Evolutionary conservation across 2,888 invertebrate genomes (phyloP), one percentile per base, ranked within the genome.

Genomic region (Criorhina ranunculi): DNA sequence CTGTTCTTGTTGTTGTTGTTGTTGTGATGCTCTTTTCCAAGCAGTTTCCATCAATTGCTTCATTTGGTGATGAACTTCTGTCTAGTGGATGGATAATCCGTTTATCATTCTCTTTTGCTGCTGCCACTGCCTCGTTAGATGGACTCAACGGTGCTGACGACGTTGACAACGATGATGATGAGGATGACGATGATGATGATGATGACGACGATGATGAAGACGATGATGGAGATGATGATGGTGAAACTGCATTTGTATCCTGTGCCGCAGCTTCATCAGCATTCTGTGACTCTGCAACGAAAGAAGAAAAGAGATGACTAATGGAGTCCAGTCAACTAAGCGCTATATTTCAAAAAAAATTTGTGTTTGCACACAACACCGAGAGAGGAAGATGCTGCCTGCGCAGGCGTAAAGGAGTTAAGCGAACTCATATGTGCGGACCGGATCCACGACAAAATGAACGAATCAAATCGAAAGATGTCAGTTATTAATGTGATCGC

Each of bases 401-500:
- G 46, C 64, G 85, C 80, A 85, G 75, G 80, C 80, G 85, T 70
- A 64, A 35, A 12, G 24, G 29, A 33, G 55, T 53, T 40, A 8
- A 76, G 24, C 2, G n/a, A n/a, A n/a, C n/a, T n/a, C n/a, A n/a
- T n/a, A n/a, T n/a, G n/a, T n/a, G n/a, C 19, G 19, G n/a, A 37
- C 49, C 24, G 37, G 42, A 55, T 55, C 35, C 44, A 44, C 64
- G 42, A 19, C 24, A 57, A 70, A 87, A 88, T 87, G 87, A 87
- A 89, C 89, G 90, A 90, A 91, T 90, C 91, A 91, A 91, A 90
- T 90, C 89, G 88, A 88, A 89, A 88, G 88, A 88, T 90, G 91
- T 90, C 91, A 91, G 91, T 90, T 91, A 91, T 91, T 91, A 91
- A 91, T 91, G 91, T 90, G 89, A 85, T 90, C 91, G 90, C 91